These are phyloP conservation scores for Meriones psammophilus DNA, from an alignment of 2,797 vertebrate genomes.

Conservation along the genomic window DNA sequence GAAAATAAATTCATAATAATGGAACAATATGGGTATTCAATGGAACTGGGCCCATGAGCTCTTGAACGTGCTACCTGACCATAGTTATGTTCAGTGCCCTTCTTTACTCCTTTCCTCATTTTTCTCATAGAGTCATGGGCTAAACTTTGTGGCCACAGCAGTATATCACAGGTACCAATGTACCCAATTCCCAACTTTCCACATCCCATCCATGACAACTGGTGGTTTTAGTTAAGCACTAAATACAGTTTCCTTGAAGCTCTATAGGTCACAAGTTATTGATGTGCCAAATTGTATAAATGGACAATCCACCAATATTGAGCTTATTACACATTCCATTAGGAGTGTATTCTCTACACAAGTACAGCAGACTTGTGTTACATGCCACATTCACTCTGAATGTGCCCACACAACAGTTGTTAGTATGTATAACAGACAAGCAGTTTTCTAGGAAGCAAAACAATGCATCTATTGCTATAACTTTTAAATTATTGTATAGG, in stretches of 20 bases:
- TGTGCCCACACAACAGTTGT: background rate
- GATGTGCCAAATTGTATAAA: accelerated
- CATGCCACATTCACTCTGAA: background rate
- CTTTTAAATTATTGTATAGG: background rate
- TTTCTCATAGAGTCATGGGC: background rate
- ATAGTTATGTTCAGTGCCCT: background rate
- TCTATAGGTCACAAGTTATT: background rate
- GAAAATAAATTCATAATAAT: background rate
- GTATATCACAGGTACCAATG: accelerated
- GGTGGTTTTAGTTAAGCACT: background rate
- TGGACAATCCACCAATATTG: background rate
- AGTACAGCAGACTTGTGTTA: background rate
- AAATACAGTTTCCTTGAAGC: background rate
- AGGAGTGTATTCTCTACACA: background rate
- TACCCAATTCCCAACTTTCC: accelerated
- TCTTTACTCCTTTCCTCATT: background rate
- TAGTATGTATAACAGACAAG: background rate
- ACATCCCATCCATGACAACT: accelerated
- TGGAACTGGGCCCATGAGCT: background rate
- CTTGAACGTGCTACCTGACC: background rate
- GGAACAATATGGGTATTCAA: background rate
- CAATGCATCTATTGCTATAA: background rate
- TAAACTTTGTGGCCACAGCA: background rate
- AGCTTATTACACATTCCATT: too few species aligned
- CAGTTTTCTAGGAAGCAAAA: background rate